A percentile compares a stretch with the other conserved stretches of the same genome.
These are phyloP conservation scores for Chiloscyllium plagiosum DNA, from an alignment of 2,113 vertebrate genomes.

Conservation along the genomic window DNA sequence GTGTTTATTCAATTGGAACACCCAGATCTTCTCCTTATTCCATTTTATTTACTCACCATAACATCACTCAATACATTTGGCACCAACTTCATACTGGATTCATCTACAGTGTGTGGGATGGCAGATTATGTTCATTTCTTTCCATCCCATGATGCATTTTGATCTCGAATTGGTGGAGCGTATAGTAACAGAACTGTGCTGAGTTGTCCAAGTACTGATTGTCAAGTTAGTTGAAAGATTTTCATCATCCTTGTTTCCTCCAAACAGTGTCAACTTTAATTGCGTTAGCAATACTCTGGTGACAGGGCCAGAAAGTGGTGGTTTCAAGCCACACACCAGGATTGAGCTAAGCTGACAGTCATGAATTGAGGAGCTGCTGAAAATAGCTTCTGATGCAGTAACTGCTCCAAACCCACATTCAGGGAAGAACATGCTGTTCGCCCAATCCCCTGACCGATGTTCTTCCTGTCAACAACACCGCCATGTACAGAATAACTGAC, in stretches of 20 bases:
- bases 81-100: background rate
- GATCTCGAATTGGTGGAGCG: background rate
- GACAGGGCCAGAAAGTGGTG: background rate
- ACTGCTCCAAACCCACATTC: background rate
- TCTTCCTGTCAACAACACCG: background rate
- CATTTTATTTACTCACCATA: background rate
- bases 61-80: background rate
- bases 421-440: background rate
- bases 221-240: background rate
- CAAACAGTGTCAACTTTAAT: background rate
- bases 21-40: background rate
- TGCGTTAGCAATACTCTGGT: background rate
- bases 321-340: background rate
- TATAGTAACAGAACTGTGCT: background rate
- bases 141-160: background rate
- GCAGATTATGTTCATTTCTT: background rate
- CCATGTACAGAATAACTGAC: background rate
- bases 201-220: background rate
- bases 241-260: background rate
- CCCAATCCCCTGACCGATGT: background rate
- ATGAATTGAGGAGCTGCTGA: background rate
- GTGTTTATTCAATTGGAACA: conserved; percentile 8
- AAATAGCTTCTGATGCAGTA: background rate
- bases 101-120: background rate
- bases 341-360: background rate